phyloP scores from a whole-genome alignment of 2,797 vertebrate species.

The Cercopithecus hamlyni region DNA sequence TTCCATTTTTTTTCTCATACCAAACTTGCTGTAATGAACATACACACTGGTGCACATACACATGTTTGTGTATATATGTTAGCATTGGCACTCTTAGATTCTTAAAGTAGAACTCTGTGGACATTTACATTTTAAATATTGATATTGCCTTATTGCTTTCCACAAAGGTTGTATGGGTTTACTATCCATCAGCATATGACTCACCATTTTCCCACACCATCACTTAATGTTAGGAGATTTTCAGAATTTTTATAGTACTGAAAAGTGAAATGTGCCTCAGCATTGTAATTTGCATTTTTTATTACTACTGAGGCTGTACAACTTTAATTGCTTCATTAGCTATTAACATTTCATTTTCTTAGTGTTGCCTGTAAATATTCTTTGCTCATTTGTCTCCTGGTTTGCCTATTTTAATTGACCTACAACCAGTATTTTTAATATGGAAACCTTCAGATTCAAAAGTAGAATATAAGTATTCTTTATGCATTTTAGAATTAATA shows the following conservation, averaged over 20 bases:
- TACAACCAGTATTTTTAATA: neutral
- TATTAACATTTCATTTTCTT: neutral
- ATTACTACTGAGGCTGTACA: neutral
- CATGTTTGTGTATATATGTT: neutral
- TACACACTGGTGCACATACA: neutral
- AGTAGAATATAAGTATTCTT: neutral
- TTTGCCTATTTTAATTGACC: neutral
- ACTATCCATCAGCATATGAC: accelerated
- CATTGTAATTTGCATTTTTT: neutral
- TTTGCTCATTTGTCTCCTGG: neutral
- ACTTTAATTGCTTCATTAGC: neutral
- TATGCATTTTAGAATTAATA: neutral
- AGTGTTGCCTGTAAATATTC: neutral
- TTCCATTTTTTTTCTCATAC: neutral
- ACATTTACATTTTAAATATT: neutral
- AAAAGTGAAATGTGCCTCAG: neutral
- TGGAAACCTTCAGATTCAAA: neutral
- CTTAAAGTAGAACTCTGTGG: neutral
- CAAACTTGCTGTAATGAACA: neutral
- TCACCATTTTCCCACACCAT: neutral
- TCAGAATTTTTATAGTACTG: neutral
- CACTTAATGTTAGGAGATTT: neutral
- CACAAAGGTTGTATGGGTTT: neutral
- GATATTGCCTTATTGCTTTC: neutral
- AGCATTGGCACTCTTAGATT: neutral